Evolutionary conservation across 2,797 vertebrate genomes (phyloP).

Genomic region (Coregonus ussuriensis): DNA sequence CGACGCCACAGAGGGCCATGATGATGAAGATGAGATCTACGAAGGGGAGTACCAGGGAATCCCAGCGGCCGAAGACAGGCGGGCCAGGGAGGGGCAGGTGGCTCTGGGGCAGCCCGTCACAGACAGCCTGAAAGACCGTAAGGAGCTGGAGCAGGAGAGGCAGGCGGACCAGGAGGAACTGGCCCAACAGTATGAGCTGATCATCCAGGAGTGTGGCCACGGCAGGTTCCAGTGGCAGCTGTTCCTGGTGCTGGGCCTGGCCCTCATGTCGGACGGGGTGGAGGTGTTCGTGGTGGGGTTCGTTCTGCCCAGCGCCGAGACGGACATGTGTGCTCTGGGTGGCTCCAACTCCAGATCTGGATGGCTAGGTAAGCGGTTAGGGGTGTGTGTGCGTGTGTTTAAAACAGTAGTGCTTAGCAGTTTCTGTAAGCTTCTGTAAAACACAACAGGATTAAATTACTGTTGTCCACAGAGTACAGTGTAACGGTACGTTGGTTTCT

Average conservation of each 20-base stretch:
- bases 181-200: slow-evolving; percentile 94
- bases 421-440: not conserved
- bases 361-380: slow-evolving; percentile 87
- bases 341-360: slow-evolving; percentile 79
- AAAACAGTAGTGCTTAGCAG: not conserved
- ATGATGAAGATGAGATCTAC: slow-evolving; percentile 95
- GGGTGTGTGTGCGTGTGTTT: slow-evolving; percentile 2
- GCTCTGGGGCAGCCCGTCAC: slow-evolving; percentile 74
- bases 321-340: slow-evolving; percentile 92
- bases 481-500: slow-evolving; percentile 43
- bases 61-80: slow-evolving; percentile 73
- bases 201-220: slow-evolving; percentile 95
- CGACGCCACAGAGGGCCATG: slow-evolving; percentile 92
- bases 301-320: slow-evolving; percentile 95
- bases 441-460: not conserved
- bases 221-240: slow-evolving; percentile 96
- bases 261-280: slow-evolving; percentile 94
- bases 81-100: slow-evolving; percentile 79
- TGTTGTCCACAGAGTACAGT: not conserved
- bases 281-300: slow-evolving; percentile 97
- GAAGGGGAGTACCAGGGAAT: slow-evolving; percentile 97
- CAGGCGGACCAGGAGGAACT: slow-evolving; percentile 92
- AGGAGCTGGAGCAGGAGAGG: slow-evolving; percentile 86
- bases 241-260: slow-evolving; percentile 93
- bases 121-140: slow-evolving; percentile 80